Evolutionary conservation across 1,140 invertebrate species (phyloP), one percentile per base, ranked within the genome.

Genomic region (Apis florea): DNA sequence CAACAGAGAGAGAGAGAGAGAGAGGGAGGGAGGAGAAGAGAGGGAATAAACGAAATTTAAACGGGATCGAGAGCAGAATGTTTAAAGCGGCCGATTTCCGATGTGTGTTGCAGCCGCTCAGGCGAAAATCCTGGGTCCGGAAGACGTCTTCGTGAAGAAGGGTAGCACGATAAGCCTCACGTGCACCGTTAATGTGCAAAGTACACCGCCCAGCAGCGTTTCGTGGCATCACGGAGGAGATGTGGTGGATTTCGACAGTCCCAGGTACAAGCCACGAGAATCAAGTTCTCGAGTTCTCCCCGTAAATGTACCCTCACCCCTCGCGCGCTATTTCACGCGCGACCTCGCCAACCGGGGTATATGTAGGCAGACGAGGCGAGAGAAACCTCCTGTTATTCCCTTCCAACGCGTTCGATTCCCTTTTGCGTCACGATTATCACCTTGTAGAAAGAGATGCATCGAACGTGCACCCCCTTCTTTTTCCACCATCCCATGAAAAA

Each of bases 141-240:
- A 96, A 85, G 97, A 98, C 86, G 96, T 98, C 64, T 97, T 97
- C 92, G 97, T 98, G 87, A 98, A 97, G 94, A 97, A 97, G 90
- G 97, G 97, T 85, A 98, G 97, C 93, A 98, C 97, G 74, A 98
- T 98, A 94, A 97, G 97, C 83, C 94, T 98, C 88, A 97, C 97
- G 58, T 98, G 97, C 93, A 96, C 96, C 56, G 97, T 98, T 79
- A 98, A 97, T 92, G 96, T 97, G 64, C 97, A 98, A 92, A 97
- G 97, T 64, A 97, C 96, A 78, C 96, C 97, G 26, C 96, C 96
- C 40, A 96, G 96, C 67, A 96, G 95, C 86, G 95, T 95, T 83
- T 95, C 95, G 84, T 97, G 97, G 97, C 97, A 97, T 91, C 97
- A 98, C 90, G 97, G 97, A 51, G 95, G 94, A 53, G 94, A 95